phyloP scores from a whole-genome alignment of 2,797 vertebrate species.

The Benthosema pterotum region DNA sequence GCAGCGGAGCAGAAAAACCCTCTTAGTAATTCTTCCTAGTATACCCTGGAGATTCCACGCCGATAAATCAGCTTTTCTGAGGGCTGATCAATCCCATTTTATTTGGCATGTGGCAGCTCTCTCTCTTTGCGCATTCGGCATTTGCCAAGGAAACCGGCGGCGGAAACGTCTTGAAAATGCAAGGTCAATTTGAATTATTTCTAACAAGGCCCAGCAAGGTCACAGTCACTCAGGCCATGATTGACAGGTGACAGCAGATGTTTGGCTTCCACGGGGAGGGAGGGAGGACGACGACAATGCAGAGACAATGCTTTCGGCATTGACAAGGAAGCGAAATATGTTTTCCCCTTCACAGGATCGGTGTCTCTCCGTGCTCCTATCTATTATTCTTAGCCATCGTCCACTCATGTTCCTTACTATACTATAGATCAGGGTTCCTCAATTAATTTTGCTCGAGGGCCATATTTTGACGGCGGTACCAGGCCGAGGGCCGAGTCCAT shows the following conservation, averaged over 20 bases:
- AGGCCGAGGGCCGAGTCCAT: no score
- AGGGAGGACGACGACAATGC: conserved; percentile 22
- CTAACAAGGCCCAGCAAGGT: conserved; percentile 72
- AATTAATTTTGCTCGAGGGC: no score
- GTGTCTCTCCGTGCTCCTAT: conserved; percentile 4
- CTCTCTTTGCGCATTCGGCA: conserved; percentile 61
- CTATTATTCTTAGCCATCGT: conserved; percentile 18
- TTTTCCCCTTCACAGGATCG: conserved; percentile 42
- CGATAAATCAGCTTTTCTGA: conserved; percentile 63
- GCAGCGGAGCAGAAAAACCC: conserved; percentile 30
- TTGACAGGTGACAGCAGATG: conserved; percentile 76
- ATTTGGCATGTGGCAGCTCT: conserved; percentile 58
- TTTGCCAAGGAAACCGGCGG: conserved; percentile 49
- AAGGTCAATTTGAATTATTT: conserved; percentile 66
- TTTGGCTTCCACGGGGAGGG: conserved; percentile 43
- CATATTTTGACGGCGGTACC: no score
- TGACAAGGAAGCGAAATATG: conserved; percentile 56
- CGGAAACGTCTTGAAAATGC: conserved; percentile 63
- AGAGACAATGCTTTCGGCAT: conserved; percentile 71
- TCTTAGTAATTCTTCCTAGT: conserved; percentile 18
- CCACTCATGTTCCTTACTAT: background rate
- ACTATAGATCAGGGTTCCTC: no score
- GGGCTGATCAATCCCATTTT: conserved; percentile 59
- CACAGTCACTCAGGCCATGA: conserved; percentile 69
- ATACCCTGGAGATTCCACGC: conserved; percentile 19